Evolutionary conservation across 2,797 vertebrate species (phyloP), one percentile per base, ranked within the genome.

Genomic region (Triplophysa yarkandensis): DNA sequence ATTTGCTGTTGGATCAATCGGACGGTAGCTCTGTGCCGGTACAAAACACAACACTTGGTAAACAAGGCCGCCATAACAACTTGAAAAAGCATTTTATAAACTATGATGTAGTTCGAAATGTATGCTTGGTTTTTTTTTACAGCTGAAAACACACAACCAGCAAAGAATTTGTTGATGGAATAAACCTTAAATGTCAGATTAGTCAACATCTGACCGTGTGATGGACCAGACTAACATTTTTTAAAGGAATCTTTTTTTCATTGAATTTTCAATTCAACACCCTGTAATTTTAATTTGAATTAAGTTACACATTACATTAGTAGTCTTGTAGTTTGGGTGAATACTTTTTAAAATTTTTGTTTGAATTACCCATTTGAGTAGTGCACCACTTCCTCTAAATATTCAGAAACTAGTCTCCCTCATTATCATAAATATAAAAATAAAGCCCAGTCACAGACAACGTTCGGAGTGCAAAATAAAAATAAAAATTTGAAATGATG

Each of bases 1-100:
- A 74, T 67, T 32, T 67, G 16, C 30, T 61, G 23, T 75, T 23
- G 21, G 34, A 39, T 41, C 21, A 58, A 32, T n/a, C 16, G n/a
- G 55, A 5, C 28, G 4, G 5, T 55, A 25, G 52, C 23, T 28
- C 27, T 13, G 50, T 10, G 10, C 16, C 25, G 25, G 25, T 25
- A 55, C 25, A 28, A 58, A 58, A 32, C 10, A 17, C 55, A 58
- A 58, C 28, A 58, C 55, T 32, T 6, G 9, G 16, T n/a, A n/a
- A 54, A 19, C 28, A 58, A n/a, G 17, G 25, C 27, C 32, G 28
- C n/a, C 27, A 58, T 30, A 32, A 28, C 27, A 58, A 58, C 28
- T 1, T 58, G 28, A 17, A 58, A 58, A 32, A 32, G 27, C 3
- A 32, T 32, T 58, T 58, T 17, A 32, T n/a, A 58, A 58, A 58